Evolutionary conservation across 2,797 vertebrate species (phyloP).

Genomic region (Iguana delicatissima): DNA sequence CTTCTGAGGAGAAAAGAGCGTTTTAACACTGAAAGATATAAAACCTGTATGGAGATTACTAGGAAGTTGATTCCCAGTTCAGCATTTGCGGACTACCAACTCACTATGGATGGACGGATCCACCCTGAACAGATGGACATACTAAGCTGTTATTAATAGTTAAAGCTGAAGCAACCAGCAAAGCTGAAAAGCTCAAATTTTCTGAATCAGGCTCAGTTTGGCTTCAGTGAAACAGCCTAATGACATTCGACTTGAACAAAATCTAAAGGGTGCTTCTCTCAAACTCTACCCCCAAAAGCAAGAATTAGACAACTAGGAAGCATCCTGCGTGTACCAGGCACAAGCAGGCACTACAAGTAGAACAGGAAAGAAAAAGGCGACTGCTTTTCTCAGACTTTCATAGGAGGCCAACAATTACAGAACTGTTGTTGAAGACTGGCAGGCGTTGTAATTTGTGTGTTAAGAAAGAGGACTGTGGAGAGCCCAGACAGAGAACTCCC

Average conservation of each 20-base stretch:
- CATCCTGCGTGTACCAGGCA: slow-evolving; percentile 18
- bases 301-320: neutral
- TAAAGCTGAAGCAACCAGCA: neutral
- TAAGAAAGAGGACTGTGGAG: neutral
- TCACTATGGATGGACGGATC: too few species aligned
- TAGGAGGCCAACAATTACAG: neutral
- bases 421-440: neutral
- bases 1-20: neutral
- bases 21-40: neutral
- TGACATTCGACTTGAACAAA: neutral
- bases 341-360: neutral
- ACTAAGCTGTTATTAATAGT: too few species aligned
- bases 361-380: neutral
- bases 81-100: too few species aligned
- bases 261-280: neutral
- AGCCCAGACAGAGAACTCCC: neutral
- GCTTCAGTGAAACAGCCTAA: neutral
- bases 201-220: neutral
- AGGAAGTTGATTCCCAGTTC: too few species aligned
- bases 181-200: neutral
- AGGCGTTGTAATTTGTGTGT: neutral
- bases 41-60: too few species aligned
- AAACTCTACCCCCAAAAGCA: neutral
- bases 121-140: too few species aligned
- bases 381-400: neutral